Evolutionary conservation across 2,888 invertebrate genomes (phyloP), one percentile per base, ranked within the genome.

Genomic region (Leistus spinibarbis): DNA sequence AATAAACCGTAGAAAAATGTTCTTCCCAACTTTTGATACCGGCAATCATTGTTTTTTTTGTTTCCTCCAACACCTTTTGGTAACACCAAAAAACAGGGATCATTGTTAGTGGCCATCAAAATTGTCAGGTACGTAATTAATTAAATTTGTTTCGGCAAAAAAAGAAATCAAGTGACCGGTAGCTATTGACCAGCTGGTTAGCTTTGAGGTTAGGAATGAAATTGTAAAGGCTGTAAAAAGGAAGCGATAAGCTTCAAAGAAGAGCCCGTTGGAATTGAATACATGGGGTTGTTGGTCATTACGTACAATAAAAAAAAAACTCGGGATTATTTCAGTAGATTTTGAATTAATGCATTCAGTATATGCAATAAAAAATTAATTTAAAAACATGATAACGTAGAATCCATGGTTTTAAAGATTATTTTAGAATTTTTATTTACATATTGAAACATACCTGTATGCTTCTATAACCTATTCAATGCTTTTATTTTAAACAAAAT

Each of bases 111-210:
- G 64, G 64, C 65, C 57, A 63, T 71, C 65, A 71, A 71, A 71
- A 71, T 65, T 64, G 71, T 71, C 71, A 71, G 71, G 27, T 16
- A 65, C 54, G 20, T 71, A 71, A 71, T 71, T 71, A 71, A 71
- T 71, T 71, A 71, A 65, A 71, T 71, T 71, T 20, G 65, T 71
- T 54, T 54, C 64, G 71, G 65, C 65, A 71, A 65, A 70, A 64
- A 71, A 57, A 57, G 7, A 57, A 57, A 53, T 10, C 9, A 17
- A 71, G 65, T 71, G 65, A 71, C 71, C 71, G 56, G 71, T 71
- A 71, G 71, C 71, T 65, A 71, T 65, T 71, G 71, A 65, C 71
- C 71, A 71, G 71, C 20, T 71, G 71, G 64, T 56, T 56, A 27
- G 40, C 40, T 40, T 40, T 40, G 40, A 40, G 13, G 40, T 40